Evolutionary conservation across 2,797 vertebrate species (phyloP), one percentile per base, ranked within the genome.

Genomic region (Pangasius larnaudii): DNA sequence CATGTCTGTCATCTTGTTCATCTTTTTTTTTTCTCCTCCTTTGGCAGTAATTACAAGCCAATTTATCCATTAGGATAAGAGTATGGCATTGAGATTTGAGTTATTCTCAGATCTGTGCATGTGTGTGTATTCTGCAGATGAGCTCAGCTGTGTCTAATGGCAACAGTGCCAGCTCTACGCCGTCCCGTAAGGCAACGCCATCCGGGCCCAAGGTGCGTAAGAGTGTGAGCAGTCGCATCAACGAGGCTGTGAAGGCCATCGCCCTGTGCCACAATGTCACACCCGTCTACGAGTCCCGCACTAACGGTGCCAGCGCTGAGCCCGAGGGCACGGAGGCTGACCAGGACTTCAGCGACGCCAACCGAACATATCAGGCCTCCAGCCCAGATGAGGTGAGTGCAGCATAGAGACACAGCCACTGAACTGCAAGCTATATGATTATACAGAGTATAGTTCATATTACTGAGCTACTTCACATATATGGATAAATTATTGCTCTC

Each of bases 191-290:
- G 84, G 89, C 94, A 75, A 96, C 95, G 46, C 16, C 94, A 0
- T 93, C 97, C 0, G 96, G 95, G 0, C 98, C 98, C 5, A 99
- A 98, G 89, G 97, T 99, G 0, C 97, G 98, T 0, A 98, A 97
- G 93, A 98, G 97, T 0, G 98, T 99, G 85, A 97, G 95, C 95
- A 99, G 97, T 13, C 97, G 98, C 4, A 97, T 98, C 85, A 97
- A 99, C 0, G 98, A 99, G 72, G 98, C 98, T 0, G 98, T 99
- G 90, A 99, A 99, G 92, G 99, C 98, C 92, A 97, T 99, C 1
- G 98, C 98, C 0, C 92, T 99, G 85, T 99, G 99, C 92, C 99
- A 99, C 95, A 99, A 99, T 0, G 99, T 99, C 72, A 99, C 98
- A 0, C 98, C 99, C 0, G 98, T 99, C 0, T 99, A 99, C 0